Evolutionary conservation across 2,113 vertebrate species (phyloP), one percentile per base, ranked within the genome.

Genomic region (Vombatus ursinus): DNA sequence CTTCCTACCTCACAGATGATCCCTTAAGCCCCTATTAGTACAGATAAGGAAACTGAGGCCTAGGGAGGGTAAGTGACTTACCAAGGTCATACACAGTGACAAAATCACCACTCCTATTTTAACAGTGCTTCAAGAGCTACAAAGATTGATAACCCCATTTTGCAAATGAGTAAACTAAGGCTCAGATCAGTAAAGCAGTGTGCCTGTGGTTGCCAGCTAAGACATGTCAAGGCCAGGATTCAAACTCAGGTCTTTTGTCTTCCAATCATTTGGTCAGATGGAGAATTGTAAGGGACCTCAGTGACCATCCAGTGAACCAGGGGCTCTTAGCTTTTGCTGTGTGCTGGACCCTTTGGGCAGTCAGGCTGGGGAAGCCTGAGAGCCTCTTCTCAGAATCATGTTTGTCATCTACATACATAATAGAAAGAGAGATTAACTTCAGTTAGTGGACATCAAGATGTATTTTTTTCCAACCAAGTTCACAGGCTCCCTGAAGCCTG

Each of bases 161-260:
- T 14, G 90, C 91, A 90, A 44, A 0, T 50, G 48, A 93, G 77
- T 90, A 94, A 96, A 94, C 94, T 31, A 91, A 97, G 94, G 92
- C 54, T 90, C 0, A 0, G 50, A 48, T 89, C 68, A 9, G 68
- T 19, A 25, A 25, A 84, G 44, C 49, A 91, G 19, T 47, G 57
- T 16, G 12, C 31, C 61, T 16, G 0, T 68, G 61, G 28, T 37
- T 68, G 31, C 31, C 54, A 37, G 28, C 28, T 68, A 68, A 68
- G 57, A 37, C 57, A 68, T 16, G 31, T 37, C 31, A 68, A 68
- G 61, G 61, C 12, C 14, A 68, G 31, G 11, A n/a, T 68, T 37
- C 3, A 37, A 37, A 68, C 31, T 68, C 12, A 68, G 61, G 37
- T 37, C 61, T 68, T 37, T 68, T 61, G 9, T 61, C 16, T 61